A percentile compares a stretch with the other conserved stretches of the same genome.
phyloP scores from a whole-genome alignment of 2,113 vertebrate species.

The Nothocercus julius region DNA sequence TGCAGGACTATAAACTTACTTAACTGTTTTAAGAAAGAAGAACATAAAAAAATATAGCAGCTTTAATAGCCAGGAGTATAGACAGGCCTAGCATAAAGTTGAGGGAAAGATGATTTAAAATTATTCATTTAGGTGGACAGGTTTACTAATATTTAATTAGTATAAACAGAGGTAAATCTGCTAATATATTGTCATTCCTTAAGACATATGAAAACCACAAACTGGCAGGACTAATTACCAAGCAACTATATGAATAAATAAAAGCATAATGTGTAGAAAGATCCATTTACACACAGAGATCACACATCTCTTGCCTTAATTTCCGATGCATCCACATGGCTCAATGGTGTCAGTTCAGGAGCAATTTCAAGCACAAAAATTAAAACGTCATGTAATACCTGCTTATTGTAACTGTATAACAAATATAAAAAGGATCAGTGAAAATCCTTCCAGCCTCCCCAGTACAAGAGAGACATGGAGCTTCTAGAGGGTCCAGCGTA shows the following conservation, averaged over 20 bases:
- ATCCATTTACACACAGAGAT: neutral
- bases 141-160: constrained; percentile 19
- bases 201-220: neutral
- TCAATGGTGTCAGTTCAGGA: neutral
- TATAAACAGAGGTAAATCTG: neutral
- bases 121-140: constrained; percentile 10
- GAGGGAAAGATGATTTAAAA: neutral
- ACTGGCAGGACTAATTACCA: neutral
- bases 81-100: neutral
- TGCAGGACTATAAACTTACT: constrained; percentile 15
- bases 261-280: neutral
- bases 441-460: neutral
- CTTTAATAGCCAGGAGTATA: neutral
- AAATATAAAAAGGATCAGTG: neutral
- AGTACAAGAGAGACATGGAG: too few species aligned
- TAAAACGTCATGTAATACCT: neutral
- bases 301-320: neutral
- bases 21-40: constrained; percentile 27
- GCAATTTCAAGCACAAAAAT: neutral
- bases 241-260: neutral
- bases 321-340: neutral
- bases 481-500: too few species aligned
- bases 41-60: constrained; percentile 20
- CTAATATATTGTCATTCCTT: neutral
- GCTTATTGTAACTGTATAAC: neutral